These are phyloP conservation scores for Tromatobia lineatoria DNA, from an alignment of 2,888 invertebrate genomes.

Conservation along the genomic window DNA sequence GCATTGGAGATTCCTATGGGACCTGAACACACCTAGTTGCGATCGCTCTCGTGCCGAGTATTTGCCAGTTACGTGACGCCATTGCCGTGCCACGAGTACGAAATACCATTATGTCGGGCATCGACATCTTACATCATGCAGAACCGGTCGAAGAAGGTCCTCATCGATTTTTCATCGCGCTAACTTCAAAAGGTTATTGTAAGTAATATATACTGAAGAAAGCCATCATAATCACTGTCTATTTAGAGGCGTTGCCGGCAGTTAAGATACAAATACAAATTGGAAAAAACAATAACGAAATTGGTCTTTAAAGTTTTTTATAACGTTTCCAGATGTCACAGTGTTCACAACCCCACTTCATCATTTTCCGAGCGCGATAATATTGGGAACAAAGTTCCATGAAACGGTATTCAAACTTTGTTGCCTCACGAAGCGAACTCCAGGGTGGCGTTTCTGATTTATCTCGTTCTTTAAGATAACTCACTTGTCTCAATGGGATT, in stretches of 20 bases:
- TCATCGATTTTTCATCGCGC: slow-evolving; percentile 22
- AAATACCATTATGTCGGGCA: slow-evolving; percentile 76
- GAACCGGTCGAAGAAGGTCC: not conserved
- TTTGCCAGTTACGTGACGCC: slow-evolving; percentile 77
- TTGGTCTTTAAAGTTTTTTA: not conserved
- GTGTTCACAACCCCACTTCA: not conserved
- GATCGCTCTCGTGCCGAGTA: slow-evolving; percentile 72
- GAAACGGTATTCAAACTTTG: slow-evolving; percentile 79
- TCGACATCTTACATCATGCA: slow-evolving; percentile 67
- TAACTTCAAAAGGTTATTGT: slow-evolving; percentile 25
- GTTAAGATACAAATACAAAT: not conserved
- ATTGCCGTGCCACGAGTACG: slow-evolving; percentile 75
- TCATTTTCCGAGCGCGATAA: not conserved
- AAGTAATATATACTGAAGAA: slow-evolving; percentile 4
- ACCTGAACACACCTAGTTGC: slow-evolving; percentile 67
- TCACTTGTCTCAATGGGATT: slow-evolving; percentile 74
- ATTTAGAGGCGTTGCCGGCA: too few relatives aligned
- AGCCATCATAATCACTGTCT: not conserved
- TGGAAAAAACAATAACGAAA: not conserved
- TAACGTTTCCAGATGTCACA: not conserved
- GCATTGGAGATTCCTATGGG: slow-evolving; percentile 59
- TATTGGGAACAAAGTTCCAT: slow-evolving; percentile 69
- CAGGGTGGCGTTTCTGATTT: not conserved
- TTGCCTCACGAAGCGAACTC: slow-evolving; percentile 40
- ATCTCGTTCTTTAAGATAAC: slow-evolving; percentile 15